These are phyloP conservation scores for Ennomos fuscantarius DNA, from an alignment of 2,888 invertebrate genomes.

Conservation along the genomic window DNA sequence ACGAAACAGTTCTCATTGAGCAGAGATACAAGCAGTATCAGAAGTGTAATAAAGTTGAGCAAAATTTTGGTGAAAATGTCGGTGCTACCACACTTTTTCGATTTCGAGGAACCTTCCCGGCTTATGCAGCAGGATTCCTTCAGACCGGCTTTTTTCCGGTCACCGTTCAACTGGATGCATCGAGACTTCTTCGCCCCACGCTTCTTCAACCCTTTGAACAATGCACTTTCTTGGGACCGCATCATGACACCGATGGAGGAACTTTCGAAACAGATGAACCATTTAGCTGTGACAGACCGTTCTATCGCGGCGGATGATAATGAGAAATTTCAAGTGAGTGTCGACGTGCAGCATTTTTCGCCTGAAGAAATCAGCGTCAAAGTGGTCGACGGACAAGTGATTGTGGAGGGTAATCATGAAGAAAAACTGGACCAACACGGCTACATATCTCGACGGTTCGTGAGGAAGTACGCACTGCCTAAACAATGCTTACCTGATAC, in stretches of 20 bases:
- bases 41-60: constrained; percentile 14
- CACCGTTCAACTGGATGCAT: constrained; percentile 46
- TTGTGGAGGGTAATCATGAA: constrained; percentile 91
- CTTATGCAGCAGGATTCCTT: constrained; percentile 68
- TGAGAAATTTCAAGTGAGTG: constrained; percentile 87
- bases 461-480: constrained; percentile 90
- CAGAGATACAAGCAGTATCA: constrained; percentile 26
- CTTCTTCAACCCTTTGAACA: constrained; percentile 47
- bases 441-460: constrained; percentile 89
- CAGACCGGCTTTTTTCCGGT: constrained; percentile 41
- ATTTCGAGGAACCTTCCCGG: constrained; percentile 65
- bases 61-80: constrained; percentile 60
- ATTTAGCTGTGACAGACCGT: constrained; percentile 70
- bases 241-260: constrained; percentile 64
- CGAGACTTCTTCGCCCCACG: constrained; percentile 42
- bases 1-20: constrained; percentile 40
- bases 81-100: constrained; percentile 60
- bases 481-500: constrained; percentile 89
- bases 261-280: constrained; percentile 61
- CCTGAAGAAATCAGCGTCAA: constrained; percentile 92
- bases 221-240: constrained; percentile 47
- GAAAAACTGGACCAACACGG: constrained; percentile 91
- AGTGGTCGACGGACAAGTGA: constrained; percentile 87
- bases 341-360: constrained; percentile 91
- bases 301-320: constrained; percentile 76